These are phyloP conservation scores for Chloroclystis v-ata DNA, from an alignment of 2,888 invertebrate species.

Conservation along the genomic window DNA sequence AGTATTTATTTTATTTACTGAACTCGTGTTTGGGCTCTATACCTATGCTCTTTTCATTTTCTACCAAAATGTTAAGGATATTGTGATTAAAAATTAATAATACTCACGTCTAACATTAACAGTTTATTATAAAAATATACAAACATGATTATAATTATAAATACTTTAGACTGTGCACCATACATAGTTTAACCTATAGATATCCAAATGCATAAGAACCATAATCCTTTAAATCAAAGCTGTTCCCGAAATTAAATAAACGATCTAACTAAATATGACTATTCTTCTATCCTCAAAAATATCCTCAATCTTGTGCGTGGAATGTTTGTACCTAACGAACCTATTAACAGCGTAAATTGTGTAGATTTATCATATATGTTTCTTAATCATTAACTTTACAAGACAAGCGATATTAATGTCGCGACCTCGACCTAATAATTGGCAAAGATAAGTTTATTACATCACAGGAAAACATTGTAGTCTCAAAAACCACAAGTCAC, in stretches of 20 bases:
- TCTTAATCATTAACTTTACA: no score
- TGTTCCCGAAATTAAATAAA: slow-evolving; percentile 17
- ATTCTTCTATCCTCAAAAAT: slow-evolving; percentile 4
- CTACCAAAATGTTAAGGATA: slow-evolving; percentile 41
- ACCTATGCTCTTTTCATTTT: slow-evolving; percentile 6
- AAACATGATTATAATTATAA: slow-evolving; percentile 24
- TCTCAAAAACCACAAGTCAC: slow-evolving; percentile 29
- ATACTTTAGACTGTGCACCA: slow-evolving; percentile 44
- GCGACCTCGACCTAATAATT: slow-evolving; percentile 14
- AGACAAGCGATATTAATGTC: slow-evolving; percentile 7
- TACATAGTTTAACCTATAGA: slow-evolving; percentile 37
- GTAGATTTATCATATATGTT: neutral
- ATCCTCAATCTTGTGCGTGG: neutral
- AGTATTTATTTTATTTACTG: neutral
- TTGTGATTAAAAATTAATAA: slow-evolving; percentile 43
- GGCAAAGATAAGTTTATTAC: slow-evolving; percentile 10
- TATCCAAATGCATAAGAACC: slow-evolving; percentile 14
- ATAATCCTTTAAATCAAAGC: slow-evolving; percentile 10
- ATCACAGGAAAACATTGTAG: slow-evolving; percentile 30
- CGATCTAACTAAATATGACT: slow-evolving; percentile 7
- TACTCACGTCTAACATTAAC: slow-evolving; percentile 45
- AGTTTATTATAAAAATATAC: slow-evolving; percentile 43
- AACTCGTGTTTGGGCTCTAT: slow-evolving; percentile 5
- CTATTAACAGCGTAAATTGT: neutral
- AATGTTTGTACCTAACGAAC: neutral